These are phyloP conservation scores for Geococcyx californianus DNA, from an alignment of 2,113 vertebrate species.

Conservation along the genomic window DNA sequence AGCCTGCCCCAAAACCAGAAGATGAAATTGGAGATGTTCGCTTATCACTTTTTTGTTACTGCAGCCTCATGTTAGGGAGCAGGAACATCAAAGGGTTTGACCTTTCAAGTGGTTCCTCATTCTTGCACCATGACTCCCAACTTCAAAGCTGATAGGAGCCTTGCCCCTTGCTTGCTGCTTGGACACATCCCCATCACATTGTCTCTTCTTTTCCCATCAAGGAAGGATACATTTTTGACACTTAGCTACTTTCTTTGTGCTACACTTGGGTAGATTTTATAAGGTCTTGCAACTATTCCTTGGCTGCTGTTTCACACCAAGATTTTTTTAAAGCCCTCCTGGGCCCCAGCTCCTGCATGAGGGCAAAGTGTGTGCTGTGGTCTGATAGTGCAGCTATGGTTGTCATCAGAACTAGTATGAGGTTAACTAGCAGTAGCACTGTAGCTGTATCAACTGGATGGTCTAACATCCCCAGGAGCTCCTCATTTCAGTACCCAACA, in stretches of 20 bases:
- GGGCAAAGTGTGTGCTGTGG: background rate
- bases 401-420: background rate
- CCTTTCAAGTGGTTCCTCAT: background rate
- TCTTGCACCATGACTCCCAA: background rate
- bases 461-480: background rate
- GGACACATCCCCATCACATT: fast-evolving
- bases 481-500: background rate
- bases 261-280: background rate
- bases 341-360: background rate
- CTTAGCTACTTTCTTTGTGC: background rate
- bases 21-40: background rate
- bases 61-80: background rate
- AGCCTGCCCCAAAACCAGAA: background rate
- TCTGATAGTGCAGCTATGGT: background rate
- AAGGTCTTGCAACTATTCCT: background rate
- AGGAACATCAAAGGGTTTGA: background rate
- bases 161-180: background rate
- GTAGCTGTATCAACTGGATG: background rate
- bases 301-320: background rate
- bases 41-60: background rate
- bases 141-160: background rate
- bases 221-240: background rate
- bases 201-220: background rate
- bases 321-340: background rate
- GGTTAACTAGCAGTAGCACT: background rate